Percentiles rank a stretch among this genome's conserved stretches.
phyloP scores from a whole-genome alignment of 2,797 vertebrate species.

The Lagorchestes hirsutus region DNA sequence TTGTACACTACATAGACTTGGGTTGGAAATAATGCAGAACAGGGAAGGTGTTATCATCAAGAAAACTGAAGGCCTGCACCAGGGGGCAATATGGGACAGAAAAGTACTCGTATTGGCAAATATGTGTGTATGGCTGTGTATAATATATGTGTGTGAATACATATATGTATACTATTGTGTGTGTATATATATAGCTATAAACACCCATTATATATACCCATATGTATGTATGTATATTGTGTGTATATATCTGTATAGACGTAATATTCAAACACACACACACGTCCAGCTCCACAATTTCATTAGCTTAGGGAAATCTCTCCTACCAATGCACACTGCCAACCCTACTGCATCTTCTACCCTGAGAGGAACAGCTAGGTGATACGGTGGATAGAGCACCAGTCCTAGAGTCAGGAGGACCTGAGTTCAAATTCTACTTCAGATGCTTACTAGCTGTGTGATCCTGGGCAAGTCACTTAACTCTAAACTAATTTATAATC shows the following conservation, averaged over 20 bases:
- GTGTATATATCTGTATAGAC: background rate
- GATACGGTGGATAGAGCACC: background rate
- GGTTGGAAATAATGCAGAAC: conserved; percentile 32
- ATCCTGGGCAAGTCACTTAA: background rate
- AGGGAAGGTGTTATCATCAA: conserved; percentile 9
- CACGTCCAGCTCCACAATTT: background rate
- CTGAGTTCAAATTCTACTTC: background rate
- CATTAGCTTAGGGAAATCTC: background rate
- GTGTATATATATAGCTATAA: background rate
- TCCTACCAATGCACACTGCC: background rate
- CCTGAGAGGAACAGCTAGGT: background rate
- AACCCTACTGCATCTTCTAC: background rate
- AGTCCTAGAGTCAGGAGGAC: background rate
- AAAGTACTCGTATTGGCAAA: background rate
- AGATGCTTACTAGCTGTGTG: background rate
- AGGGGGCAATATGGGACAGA: too few species aligned
- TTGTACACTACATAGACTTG: conserved; percentile 3
- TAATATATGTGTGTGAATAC: background rate
- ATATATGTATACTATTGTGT: background rate
- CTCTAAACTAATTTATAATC: background rate
- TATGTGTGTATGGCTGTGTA: background rate
- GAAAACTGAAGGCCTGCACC: background rate
- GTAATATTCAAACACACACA: background rate
- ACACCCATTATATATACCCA: background rate
- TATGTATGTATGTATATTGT: background rate